Conservation (phyloP, 2,113 vertebrate species). For the Cebidichthys violaceus region DNA sequence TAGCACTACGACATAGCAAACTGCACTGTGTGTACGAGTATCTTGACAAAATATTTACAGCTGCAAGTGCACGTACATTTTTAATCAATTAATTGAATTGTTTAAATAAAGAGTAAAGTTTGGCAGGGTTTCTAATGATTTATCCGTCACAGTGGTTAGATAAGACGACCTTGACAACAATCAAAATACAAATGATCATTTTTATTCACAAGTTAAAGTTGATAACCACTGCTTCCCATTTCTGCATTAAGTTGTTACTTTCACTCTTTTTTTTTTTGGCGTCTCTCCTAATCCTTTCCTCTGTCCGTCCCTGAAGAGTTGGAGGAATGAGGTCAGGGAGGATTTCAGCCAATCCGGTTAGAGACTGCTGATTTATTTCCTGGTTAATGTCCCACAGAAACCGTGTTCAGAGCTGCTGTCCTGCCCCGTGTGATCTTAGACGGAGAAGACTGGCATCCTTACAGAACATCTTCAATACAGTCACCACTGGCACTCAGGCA, state of each 20-base stretch:
- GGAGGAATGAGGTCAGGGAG: slow-evolving; percentile 68
- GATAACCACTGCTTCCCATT: neutral
- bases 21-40: neutral
- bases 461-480: slow-evolving; percentile 20
- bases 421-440: slow-evolving; percentile 7
- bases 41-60: neutral
- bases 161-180: neutral
- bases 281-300: slow-evolving; percentile 6
- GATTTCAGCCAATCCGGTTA: slow-evolving; percentile 60
- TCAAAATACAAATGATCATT: neutral
- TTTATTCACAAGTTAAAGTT: neutral
- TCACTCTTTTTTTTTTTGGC: slow-evolving; percentile 12
- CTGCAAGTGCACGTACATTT: neutral
- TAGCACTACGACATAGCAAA: neutral
- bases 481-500: slow-evolving; percentile 29
- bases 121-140: neutral
- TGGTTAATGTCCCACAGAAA: slow-evolving; percentile 45
- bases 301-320: slow-evolving; percentile 38
- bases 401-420: slow-evolving; percentile 30
- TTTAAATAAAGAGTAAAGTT: slow-evolving; percentile 2
- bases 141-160: neutral
- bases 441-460: slow-evolving; percentile 24
- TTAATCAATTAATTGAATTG: neutral
- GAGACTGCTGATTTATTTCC: slow-evolving; percentile 60
- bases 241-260: slow-evolving; percentile 20